Evolutionary conservation across 2,888 invertebrate genomes (phyloP).

Genomic region (Ectobius pallidus): DNA sequence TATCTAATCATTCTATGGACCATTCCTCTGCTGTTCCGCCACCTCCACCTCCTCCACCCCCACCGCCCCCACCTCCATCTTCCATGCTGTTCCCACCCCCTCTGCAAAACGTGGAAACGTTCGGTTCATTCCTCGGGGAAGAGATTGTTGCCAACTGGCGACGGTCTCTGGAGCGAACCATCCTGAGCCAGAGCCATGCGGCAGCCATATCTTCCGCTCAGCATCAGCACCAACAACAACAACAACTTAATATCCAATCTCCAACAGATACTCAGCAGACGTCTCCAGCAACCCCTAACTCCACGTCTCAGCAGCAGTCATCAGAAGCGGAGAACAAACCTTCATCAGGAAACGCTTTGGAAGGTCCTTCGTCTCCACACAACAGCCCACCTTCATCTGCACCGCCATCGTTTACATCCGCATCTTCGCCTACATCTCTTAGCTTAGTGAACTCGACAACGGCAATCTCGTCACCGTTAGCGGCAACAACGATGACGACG

Average conservation of each 20-base stretch:
- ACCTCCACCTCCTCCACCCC: slow-evolving; percentile 41
- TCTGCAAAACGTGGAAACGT: slow-evolving; percentile 71
- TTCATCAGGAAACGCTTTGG: slow-evolving; percentile 44
- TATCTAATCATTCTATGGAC: slow-evolving; percentile 17
- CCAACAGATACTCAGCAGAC: slow-evolving; percentile 58
- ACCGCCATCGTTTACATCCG: slow-evolving; percentile 46
- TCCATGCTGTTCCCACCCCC: slow-evolving; percentile 60
- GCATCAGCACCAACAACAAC: slow-evolving; percentile 49
- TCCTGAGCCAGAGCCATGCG: slow-evolving; percentile 47
- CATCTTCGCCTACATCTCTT: slow-evolving; percentile 51
- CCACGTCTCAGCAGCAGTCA: slow-evolving; percentile 46
- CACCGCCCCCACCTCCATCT: slow-evolving; percentile 50
- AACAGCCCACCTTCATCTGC: slow-evolving; percentile 58
- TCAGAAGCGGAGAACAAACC: slow-evolving; percentile 51
- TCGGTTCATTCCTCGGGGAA: slow-evolving; percentile 79
- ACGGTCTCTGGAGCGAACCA: slow-evolving; percentile 67
- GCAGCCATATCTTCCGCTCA: slow-evolving; percentile 44
- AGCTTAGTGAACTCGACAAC: slow-evolving; percentile 48
- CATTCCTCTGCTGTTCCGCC: slow-evolving; percentile 30
- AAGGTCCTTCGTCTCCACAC: slow-evolving; percentile 50
- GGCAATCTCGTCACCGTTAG: slow-evolving; percentile 38
- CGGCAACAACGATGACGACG: slow-evolving; percentile 46
- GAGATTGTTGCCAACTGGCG: slow-evolving; percentile 83
- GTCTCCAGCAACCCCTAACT: slow-evolving; percentile 54
- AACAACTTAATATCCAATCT: slow-evolving; percentile 55